phyloP scores from a whole-genome alignment of 2,113 vertebrate genomes.

The Natator depressus region DNA sequence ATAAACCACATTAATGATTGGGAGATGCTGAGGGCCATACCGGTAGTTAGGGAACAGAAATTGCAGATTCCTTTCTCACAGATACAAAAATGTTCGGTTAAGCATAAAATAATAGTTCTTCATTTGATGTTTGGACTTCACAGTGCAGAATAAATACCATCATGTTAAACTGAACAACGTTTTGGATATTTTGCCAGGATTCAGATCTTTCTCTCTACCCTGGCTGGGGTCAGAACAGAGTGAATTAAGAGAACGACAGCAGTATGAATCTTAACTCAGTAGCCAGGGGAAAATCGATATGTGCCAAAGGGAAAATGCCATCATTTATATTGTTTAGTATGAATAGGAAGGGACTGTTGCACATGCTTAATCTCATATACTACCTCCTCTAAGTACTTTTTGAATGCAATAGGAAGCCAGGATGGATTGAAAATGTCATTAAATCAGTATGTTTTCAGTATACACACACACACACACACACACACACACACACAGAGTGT shows the following conservation, averaged over 20 bases:
- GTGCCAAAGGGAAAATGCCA: background rate
- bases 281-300: slow-evolving; percentile 23
- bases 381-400: background rate
- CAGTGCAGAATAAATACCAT: background rate
- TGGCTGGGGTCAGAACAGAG: background rate
- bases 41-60: background rate
- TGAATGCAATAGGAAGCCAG: background rate
- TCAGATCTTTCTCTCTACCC: background rate
- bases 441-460: background rate
- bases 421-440: background rate
- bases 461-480: background rate
- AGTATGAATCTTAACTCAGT: background rate
- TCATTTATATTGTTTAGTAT: background rate
- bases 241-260: background rate
- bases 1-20: background rate
- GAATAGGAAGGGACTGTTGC: background rate
- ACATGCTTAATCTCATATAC: background rate
- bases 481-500: slow-evolving; percentile 16
- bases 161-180: background rate
- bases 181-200: background rate
- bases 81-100: background rate
- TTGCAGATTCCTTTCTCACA: background rate
- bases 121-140: background rate
- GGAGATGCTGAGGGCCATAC: accelerated
- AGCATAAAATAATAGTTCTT: background rate